phyloP scores from a whole-genome alignment of 2,797 vertebrate species.

The Arrhamphus sclerolepis region DNA sequence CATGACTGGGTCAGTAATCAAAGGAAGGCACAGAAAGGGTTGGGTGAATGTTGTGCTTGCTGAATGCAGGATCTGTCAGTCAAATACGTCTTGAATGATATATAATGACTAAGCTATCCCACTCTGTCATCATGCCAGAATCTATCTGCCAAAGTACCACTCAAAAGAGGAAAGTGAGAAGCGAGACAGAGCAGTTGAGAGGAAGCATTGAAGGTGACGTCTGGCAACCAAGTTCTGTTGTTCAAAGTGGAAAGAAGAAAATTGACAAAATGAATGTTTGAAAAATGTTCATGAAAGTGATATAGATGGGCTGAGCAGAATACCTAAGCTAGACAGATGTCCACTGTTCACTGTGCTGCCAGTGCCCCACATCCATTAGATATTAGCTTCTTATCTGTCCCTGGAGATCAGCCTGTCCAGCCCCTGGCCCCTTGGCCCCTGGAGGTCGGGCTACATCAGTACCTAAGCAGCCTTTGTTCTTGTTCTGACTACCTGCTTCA shows the following conservation, averaged over 20 bases:
- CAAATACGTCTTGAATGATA: constrained; percentile 82
- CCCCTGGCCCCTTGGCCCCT: constrained; percentile 80
- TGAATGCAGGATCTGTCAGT: constrained; percentile 78
- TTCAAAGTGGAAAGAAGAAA: constrained; percentile 71
- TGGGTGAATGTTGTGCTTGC: constrained; percentile 62
- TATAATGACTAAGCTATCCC: constrained; percentile 80
- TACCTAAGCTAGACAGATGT: constrained; percentile 39
- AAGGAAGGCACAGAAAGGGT: constrained; percentile 70
- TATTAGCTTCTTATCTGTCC: constrained; percentile 89
- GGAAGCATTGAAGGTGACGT: constrained; percentile 44
- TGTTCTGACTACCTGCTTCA: constrained; percentile 82
- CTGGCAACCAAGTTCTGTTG: constrained; percentile 8
- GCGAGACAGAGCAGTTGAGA: constrained; percentile 61
- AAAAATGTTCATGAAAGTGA: constrained; percentile 72
- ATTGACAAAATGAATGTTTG: constrained; percentile 31
- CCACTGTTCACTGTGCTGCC: constrained; percentile 66
- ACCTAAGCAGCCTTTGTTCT: constrained; percentile 77
- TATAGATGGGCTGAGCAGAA: constrained; percentile 57
- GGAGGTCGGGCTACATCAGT: constrained; percentile 82
- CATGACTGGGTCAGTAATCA: constrained; percentile 85
- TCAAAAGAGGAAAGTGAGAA: constrained; percentile 58
- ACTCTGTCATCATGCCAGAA: constrained; percentile 80
- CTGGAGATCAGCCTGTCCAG: constrained; percentile 85
- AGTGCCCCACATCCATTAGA: constrained; percentile 85
- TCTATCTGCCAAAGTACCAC: constrained; percentile 83